Evolutionary conservation across 1,140 invertebrate genomes (phyloP).

Genomic region (Idris sp.): DNA sequence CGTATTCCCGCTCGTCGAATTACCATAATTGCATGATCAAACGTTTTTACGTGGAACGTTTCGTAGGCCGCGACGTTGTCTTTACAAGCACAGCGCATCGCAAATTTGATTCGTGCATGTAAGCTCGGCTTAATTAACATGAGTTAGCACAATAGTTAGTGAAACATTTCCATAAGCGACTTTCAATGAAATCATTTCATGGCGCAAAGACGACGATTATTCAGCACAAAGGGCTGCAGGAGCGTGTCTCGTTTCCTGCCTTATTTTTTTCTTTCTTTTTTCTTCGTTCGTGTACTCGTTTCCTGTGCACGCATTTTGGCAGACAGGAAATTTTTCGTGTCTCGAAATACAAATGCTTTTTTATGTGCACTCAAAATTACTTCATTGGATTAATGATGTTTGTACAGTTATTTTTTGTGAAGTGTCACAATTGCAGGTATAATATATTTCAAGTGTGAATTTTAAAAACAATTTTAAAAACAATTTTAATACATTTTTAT

Average conservation of each 20-base stretch:
- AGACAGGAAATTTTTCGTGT: constrained; percentile 17
- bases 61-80: constrained; percentile 43
- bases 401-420: background rate
- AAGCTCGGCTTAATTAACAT: constrained; percentile 52
- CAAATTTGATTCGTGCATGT: constrained; percentile 57
- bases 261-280: too few relatives aligned
- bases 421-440: background rate
- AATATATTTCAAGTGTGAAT: too few relatives aligned
- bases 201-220: constrained; percentile 31
- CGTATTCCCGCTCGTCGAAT: constrained; percentile 36
- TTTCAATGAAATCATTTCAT: constrained; percentile 58
- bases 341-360: constrained; percentile 27
- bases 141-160: constrained; percentile 55
- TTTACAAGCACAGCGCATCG: constrained; percentile 49
- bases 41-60: constrained; percentile 37
- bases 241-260: constrained; percentile 9
- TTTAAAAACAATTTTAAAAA: too few relatives aligned
- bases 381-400: constrained; percentile 2
- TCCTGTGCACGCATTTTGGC: constrained; percentile 25
- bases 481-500: too few relatives aligned
- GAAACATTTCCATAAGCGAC: constrained; percentile 45
- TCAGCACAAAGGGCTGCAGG: constrained; percentile 29
- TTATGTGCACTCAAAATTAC: background rate
- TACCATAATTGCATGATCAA: constrained; percentile 61
- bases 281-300: background rate